Base-by-base conservation (phyloP, 2,888 invertebrate species). In the Ormyrus nitidulus region DNA sequence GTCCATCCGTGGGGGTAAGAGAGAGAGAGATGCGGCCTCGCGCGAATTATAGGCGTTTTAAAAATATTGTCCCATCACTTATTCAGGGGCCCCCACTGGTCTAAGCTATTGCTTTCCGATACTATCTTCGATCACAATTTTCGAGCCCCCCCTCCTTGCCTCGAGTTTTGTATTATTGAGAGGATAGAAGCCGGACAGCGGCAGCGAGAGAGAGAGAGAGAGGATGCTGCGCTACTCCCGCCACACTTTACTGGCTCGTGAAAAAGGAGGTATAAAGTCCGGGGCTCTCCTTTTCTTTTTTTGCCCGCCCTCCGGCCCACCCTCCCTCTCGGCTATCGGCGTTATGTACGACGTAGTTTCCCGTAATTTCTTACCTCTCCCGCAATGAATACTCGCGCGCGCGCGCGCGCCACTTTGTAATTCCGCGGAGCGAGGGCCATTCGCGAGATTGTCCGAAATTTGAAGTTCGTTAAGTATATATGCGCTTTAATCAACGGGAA, bases 21-120 rank as follows among this genome's bases (percentile, higher is more conserved):
- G 64, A 9, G 71, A 74, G 48, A 44, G n/a, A 54, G 54, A n/a
- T 0, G 59, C 51, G 59, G 59, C 66, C 82, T 83, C 86, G 86
- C 86, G 87, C 89, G 90, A 90, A 90, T 90, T 90, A 90, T 89
- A 89, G 90, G 89, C 90, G 90, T 90, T 90, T 90, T 90, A 90
- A 90, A 90, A 90, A 90, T 90, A 90, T 90, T 90, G 90, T 90
- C 87, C 86, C 88, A 89, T 90, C 86, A 90, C 87, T 90, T 90
- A 90, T 90, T 90, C 90, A 90, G 83, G 79, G 81, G 82, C 56
- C 70, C 68, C 71, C 70, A 53, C 69, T 54, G 73, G 86, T 86
- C 89, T 89, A 90, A 90, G 86, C 87, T 89, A 90, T 90, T 86
- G 89, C 87, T 90, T 90, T 90, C 89, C 90, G 88, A 90, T 90